phyloP scores from a whole-genome alignment of 2,888 invertebrate genomes.

The Drosophila monieri region DNA sequence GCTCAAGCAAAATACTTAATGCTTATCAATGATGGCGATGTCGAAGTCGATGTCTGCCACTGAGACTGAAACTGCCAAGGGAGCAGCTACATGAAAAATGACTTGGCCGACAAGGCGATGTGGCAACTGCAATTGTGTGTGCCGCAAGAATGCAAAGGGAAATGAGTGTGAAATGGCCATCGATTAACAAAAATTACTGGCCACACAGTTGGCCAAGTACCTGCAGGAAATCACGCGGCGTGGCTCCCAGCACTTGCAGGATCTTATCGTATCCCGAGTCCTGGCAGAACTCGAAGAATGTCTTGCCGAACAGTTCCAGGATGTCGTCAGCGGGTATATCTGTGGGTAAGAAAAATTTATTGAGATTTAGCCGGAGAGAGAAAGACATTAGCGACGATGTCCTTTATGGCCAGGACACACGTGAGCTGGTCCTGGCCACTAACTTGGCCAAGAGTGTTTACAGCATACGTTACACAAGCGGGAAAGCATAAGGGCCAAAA shows the following conservation, averaged over 20 bases:
- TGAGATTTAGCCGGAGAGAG: not conserved
- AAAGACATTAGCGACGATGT: constrained; percentile 18
- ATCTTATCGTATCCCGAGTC: constrained; percentile 99
- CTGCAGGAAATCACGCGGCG: constrained; percentile 97
- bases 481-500: not conserved
- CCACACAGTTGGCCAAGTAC: constrained; percentile 83
- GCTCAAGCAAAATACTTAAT: constrained; percentile 70
- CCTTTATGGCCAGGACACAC: constrained; percentile 25
- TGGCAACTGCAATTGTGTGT: constrained; percentile 25
- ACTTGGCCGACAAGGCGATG: constrained; percentile 38
- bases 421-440: constrained; percentile 29
- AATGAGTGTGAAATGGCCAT: constrained; percentile 63
- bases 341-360: constrained; percentile 78
- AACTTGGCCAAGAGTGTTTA: constrained; percentile 10
- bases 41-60: constrained; percentile 18
- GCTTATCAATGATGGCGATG: constrained; percentile 63
- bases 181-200: constrained; percentile 55
- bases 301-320: constrained; percentile 95
- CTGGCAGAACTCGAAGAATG: constrained; percentile 98
- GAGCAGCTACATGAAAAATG: constrained; percentile 68
- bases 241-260: constrained; percentile 96
- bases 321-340: constrained; percentile 96
- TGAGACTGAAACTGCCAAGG: constrained; percentile 36
- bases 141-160: constrained; percentile 54
- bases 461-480: constrained; percentile 7